Conservation (phyloP, 2,888 invertebrate species). For the Thyatira batis region DNA sequence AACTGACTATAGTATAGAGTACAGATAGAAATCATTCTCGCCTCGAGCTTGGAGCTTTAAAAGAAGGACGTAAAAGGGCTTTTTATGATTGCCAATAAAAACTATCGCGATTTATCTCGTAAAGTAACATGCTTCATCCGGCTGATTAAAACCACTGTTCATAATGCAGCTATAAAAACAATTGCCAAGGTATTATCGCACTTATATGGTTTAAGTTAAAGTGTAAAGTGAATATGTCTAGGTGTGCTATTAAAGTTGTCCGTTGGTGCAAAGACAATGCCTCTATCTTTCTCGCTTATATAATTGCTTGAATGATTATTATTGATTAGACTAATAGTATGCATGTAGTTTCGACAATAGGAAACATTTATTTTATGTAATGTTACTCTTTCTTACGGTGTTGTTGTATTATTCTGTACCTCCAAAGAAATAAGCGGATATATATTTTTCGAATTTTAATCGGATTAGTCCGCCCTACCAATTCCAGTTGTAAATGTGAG, state of each 20-base stretch:
- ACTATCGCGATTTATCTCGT: neutral
- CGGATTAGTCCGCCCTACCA: too few species aligned
- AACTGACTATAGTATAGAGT: neutral
- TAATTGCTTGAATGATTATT: conserved; percentile 31
- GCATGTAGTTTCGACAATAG: conserved; percentile 31
- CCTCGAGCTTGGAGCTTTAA: neutral
- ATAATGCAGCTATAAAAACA: neutral
- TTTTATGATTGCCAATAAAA: conserved; percentile 4
- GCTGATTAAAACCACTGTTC: neutral
- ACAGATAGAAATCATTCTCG: neutral
- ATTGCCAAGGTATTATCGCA: neutral
- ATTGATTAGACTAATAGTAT: conserved; percentile 28
- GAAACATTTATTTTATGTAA: conserved; percentile 31
- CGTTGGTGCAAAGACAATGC: conserved; percentile 7
- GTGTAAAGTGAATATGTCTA: neutral
- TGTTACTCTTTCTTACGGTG: neutral
- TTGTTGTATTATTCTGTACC: neutral
- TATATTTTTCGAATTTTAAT: too few species aligned
- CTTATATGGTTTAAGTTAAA: neutral
- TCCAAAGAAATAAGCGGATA: too few species aligned
- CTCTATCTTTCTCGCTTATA: conserved; percentile 13
- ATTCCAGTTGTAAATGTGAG: too few species aligned
- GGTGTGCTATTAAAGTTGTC: conserved; percentile 1
- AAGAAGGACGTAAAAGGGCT: neutral
- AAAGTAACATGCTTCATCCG: conserved; percentile 2